Conservation (phyloP, 2,113 vertebrate genomes). For the Leptocoma aspasia region DNA sequence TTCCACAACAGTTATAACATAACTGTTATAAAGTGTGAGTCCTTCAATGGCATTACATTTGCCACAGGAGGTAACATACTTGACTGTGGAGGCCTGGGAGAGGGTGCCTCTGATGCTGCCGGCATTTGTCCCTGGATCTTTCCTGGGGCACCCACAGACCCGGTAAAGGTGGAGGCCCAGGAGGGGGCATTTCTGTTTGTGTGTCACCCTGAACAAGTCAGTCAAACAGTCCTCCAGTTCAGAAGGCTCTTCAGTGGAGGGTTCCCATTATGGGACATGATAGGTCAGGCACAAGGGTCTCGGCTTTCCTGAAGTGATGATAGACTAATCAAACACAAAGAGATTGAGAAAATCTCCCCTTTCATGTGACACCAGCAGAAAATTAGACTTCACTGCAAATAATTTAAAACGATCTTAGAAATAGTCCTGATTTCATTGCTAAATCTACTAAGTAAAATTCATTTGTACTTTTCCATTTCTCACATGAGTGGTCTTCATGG, state of each 20-base stretch:
- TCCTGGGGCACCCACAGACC: not conserved
- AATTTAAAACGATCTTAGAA: not conserved
- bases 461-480: not conserved
- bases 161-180: not conserved
- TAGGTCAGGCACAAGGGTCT: not conserved
- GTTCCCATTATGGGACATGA: rapidly evolving
- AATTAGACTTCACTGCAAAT: not conserved
- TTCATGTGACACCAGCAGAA: not conserved
- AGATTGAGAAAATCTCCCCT: not conserved
- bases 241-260: not conserved
- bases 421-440: not conserved
- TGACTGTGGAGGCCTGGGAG: rapidly evolving
- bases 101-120: not conserved
- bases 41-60: not conserved
- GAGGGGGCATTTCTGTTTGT: not conserved
- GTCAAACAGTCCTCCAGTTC: not conserved
- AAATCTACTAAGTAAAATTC: not conserved
- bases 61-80: not conserved
- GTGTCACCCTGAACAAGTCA: not conserved
- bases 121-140: rapidly evolving
- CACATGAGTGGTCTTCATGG: not conserved
- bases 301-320: not conserved
- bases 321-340: not conserved
- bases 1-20: no score
- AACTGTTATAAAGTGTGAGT: no score